Percentiles rank a stretch among this genome's conserved stretches.
Evolutionary conservation across 1,140 invertebrate genomes (phyloP).

Genomic region (Apocrypta bakeri): DNA sequence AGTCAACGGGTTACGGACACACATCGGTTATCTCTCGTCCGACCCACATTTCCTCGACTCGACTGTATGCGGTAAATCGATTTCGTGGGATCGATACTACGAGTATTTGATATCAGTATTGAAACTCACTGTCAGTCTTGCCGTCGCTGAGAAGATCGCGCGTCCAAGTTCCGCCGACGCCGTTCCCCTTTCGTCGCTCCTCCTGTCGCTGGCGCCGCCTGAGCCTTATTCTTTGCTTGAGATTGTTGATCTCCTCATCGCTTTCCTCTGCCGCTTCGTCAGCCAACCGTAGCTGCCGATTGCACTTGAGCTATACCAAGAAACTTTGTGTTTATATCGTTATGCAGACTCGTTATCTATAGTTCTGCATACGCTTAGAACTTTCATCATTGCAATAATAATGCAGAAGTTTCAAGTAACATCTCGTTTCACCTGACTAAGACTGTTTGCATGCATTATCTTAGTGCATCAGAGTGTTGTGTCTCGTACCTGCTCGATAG

Average conservation of each 20-base stretch:
- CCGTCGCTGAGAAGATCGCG: slow-evolving; percentile 73
- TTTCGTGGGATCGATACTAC: not conserved
- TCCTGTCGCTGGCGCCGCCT: slow-evolving; percentile 75
- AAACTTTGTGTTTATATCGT: not conserved
- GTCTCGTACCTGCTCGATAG: slow-evolving; percentile 86
- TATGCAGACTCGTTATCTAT: too few species aligned
- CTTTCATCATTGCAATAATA: too few species aligned
- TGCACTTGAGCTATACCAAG: slow-evolving; percentile 71
- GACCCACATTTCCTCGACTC: not conserved
- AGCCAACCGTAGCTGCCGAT: slow-evolving; percentile 64
- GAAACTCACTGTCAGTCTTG: slow-evolving; percentile 77
- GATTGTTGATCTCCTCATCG: slow-evolving; percentile 81
- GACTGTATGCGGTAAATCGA: not conserved
- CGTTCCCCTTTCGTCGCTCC: slow-evolving; percentile 67
- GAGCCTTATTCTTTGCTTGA: slow-evolving; percentile 80
- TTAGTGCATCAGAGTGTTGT: too few species aligned
- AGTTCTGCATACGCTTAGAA: too few species aligned
- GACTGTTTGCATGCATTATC: too few species aligned
- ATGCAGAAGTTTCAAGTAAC: too few species aligned
- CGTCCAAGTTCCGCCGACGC: slow-evolving; percentile 50
- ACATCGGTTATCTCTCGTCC: not conserved
- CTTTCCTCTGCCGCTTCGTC: slow-evolving; percentile 78
- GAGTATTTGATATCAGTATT: not conserved
- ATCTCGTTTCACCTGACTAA: too few species aligned
- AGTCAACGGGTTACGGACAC: not conserved